phyloP scores from a whole-genome alignment of 1,140 invertebrate genomes.

The Euura saliciscinereae region DNA sequence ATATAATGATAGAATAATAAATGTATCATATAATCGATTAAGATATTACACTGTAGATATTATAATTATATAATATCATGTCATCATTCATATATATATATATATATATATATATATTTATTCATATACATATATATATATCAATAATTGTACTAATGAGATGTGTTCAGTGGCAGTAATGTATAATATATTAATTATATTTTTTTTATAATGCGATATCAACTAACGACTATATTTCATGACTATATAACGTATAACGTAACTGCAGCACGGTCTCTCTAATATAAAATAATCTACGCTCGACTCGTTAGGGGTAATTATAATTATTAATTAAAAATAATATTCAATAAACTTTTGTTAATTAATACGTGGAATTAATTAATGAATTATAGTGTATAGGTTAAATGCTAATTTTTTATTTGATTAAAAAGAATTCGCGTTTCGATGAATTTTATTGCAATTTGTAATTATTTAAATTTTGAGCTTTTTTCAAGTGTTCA shows the following conservation, averaged over 20 bases:
- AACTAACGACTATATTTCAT: no score
- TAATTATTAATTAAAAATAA: neutral
- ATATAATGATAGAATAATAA: neutral
- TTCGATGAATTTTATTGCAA: no score
- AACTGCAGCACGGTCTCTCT: no score
- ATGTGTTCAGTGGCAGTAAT: slow-evolving; percentile 59
- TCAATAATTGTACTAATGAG: slow-evolving; percentile 57
- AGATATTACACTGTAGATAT: slow-evolving; percentile 32
- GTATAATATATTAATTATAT: neutral
- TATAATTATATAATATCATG: slow-evolving; percentile 56
- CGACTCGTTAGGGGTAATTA: neutral
- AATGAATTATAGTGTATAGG: no score
- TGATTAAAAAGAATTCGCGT: no score
- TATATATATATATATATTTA: slow-evolving; percentile 39
- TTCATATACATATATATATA: slow-evolving; percentile 44
- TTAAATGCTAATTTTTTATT: no score
- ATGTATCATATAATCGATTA: neutral
- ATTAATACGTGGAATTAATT: no score
- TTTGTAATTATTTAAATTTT: no score
- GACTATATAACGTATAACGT: no score
- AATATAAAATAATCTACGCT: no score
- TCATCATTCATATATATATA: slow-evolving; percentile 34
- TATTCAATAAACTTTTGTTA: no score
- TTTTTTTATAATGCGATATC: neutral
- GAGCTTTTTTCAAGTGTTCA: no score